Conservation (phyloP, 1,140 invertebrate species). For the Diprion similis region DNA sequence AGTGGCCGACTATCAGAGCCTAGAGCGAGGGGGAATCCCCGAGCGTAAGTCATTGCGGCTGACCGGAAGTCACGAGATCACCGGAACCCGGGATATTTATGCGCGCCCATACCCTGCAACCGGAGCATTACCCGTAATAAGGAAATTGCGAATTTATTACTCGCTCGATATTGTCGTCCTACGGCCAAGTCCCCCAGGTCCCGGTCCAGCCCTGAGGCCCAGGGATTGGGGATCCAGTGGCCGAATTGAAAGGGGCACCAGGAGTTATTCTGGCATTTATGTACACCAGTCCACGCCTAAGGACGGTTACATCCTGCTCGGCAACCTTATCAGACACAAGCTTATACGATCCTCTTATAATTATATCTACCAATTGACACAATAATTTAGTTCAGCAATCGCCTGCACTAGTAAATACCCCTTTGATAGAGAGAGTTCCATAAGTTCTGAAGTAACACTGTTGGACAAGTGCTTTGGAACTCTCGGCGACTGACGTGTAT, state of each 20-base stretch:
- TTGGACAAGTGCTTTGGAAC: no score
- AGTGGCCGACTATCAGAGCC: neutral
- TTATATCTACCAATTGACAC: no score
- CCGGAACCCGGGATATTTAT: conserved; percentile 62
- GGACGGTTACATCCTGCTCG: no score
- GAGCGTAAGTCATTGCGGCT: conserved; percentile 54
- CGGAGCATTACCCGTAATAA: conserved; percentile 63
- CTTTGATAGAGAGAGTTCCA: no score
- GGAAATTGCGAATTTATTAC: conserved; percentile 65
- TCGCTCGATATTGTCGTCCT: conserved; percentile 47
- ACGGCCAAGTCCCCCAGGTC: conserved; percentile 19
- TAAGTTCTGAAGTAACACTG: no score
- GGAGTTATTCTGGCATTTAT: neutral
- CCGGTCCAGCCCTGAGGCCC: conserved; percentile 1
- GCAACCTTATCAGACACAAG: no score
- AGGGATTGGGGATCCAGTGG: neutral
- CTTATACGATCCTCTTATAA: no score
- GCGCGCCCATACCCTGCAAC: conserved; percentile 40
- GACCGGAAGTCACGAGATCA: conserved; percentile 58
- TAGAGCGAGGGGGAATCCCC: neutral
- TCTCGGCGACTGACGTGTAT: no score
- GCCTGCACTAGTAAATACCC: no score
- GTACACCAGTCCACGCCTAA: no score
- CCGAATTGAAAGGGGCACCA: neutral
- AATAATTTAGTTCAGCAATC: no score